Base-by-base conservation (phyloP, 2,888 invertebrate species). In the Harpalus rubripes region DNA sequence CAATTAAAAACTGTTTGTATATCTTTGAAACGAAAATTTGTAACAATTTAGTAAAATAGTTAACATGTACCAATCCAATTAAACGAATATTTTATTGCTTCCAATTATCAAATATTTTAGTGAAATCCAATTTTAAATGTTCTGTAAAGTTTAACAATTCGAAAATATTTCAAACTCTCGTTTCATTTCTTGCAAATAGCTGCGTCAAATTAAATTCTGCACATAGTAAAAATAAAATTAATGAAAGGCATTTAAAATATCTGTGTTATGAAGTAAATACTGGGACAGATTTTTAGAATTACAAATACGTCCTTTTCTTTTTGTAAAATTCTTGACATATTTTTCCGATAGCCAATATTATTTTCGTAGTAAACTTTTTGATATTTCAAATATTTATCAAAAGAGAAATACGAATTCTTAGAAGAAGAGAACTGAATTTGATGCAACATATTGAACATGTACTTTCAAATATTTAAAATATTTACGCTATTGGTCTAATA, bases 11-110 rank as follows among this genome's bases (percentile, higher is more conserved):
- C 32, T 32, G 32, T 32, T 32, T 32, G 32, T 32, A 32, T 32
- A 32, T 32, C 32, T 4, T 32, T 32, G 32, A 32, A 32, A 32
- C 5, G 32, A 32, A 32, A 32, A 32, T 32, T 32, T 32, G 32
- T 32, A 32, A n/a, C n/a, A 68, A 68, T 68, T 8, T n/a, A 26
- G n/a, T 39, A 26, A 39, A 68, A 68, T 68, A 68, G n/a, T 26
- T n/a, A n/a, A 32, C n/a, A 39, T 68, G 68, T 7, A n/a, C n/a
- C 15, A 68, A 65, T 65, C 32, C n/a, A 65, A 68, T 68, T 39
- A 68, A 68, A 39, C 15, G n/a, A 68, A 68, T 68, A 68, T 39
- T 68, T 39, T 68, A 68, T 68, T 68, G 68, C n/a, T 68, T 68
- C 26, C 18, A 63, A 63, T 22, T 12, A 22, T 15, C 39, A 68